Percentiles rank a stretch among this genome's conserved stretches.
phyloP scores from a whole-genome alignment of 2,888 invertebrate genomes.

The Chromoteleia sp. region DNA sequence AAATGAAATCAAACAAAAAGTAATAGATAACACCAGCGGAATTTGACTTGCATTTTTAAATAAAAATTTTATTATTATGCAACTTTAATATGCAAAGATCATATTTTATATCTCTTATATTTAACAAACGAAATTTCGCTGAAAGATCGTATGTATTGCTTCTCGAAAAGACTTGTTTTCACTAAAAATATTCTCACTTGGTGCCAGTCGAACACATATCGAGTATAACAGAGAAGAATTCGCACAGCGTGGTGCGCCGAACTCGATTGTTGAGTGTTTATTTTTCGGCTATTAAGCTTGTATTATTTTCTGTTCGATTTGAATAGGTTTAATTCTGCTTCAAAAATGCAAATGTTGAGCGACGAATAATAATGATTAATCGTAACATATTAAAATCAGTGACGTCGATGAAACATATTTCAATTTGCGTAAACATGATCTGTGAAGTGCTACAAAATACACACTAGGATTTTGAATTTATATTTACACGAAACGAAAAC shows the following conservation, averaged over 20 bases:
- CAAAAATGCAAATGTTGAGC: background rate
- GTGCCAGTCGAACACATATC: constrained; percentile 11
- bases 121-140: constrained; percentile 14
- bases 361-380: constrained; percentile 17
- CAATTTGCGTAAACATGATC: constrained; percentile 24
- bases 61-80: too few relatives aligned
- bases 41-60: too few relatives aligned
- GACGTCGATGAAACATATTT: constrained; percentile 4
- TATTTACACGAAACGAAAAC: constrained; percentile 37
- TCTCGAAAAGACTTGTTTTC: constrained; percentile 30
- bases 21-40: too few relatives aligned
- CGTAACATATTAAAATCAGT: background rate
- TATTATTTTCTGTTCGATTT: background rate
- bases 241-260: background rate
- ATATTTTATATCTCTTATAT: constrained; percentile 12
- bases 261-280: constrained; percentile 10
- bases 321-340: background rate
- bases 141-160: constrained; percentile 19
- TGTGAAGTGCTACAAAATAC: constrained; percentile 13
- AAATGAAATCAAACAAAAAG: too few relatives aligned
- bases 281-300: constrained; percentile 4
- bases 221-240: constrained; percentile 15
- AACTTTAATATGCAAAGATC: background rate
- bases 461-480: constrained; percentile 30
- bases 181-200: constrained; percentile 56